Evolutionary conservation across 30 jellyfish, hydroid and myxozoan species (phyloP), one percentile per base, ranked within the genome.

Genomic region (Euphysa ruthae): DNA sequence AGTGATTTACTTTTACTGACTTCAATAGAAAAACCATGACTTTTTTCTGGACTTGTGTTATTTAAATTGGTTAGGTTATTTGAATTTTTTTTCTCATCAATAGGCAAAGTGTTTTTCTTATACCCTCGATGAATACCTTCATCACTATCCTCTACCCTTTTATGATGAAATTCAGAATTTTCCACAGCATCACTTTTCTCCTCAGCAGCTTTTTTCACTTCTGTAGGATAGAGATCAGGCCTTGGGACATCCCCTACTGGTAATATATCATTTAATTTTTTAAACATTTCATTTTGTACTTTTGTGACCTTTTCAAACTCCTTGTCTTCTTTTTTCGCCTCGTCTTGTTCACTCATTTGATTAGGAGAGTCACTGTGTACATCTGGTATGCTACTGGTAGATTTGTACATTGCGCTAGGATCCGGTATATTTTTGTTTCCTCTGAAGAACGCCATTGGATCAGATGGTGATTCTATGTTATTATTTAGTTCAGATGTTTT

Each of bases 241-340:
- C 75, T 49, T 23, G 93, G 78, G 51, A 70, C 56, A 35, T 71
- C 94, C 22, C 84, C 92, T 0, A 70, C 54, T 0, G 97, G 97
- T 22, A 71, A 62, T 4, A 73, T 49, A 43, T 69, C 82, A 24
- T 74, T 91, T 3, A 78, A 28, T 49, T 66, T 74, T 22, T 74
- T 65, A 70, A 43, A 78, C 93, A 79, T 87, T 29, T 46, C 82
- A 26, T 87, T 93, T 66, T 87, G 97, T 18, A 55, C 35, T 26
- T 61, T 55, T 2, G 94, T 54, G 14, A 87, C 70, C 30, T 51
- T 55, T 44, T 58, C 71, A 63, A 79, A 87, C 52, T 87, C 97
- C 33, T 79, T 52, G 58, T 87, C 97, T 81, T 87, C 97, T 27
- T 74, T 79, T 75, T 8, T 19, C 3, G 97, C 97, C 35, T 87